These are phyloP conservation scores for Cebidichthys violaceus DNA, from an alignment of 2,113 vertebrate species.

Conservation along the genomic window DNA sequence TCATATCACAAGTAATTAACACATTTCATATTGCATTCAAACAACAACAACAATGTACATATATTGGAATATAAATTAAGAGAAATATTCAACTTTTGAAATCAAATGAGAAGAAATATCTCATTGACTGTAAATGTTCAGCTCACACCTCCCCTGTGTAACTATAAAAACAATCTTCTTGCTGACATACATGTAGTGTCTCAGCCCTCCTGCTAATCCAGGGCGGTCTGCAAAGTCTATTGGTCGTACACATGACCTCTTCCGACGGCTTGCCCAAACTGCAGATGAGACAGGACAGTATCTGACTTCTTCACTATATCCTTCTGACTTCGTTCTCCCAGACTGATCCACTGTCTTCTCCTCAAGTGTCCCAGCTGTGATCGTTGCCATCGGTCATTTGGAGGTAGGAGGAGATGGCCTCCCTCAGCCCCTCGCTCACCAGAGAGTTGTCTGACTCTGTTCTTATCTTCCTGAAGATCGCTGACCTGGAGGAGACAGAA, in stretches of 20 bases:
- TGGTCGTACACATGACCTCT: not conserved
- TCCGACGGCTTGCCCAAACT: not conserved
- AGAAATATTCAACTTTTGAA: conserved; percentile 16
- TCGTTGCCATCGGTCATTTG: conserved; percentile 76
- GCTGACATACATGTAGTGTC: conserved; percentile 61
- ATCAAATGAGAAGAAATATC: conserved; percentile 4
- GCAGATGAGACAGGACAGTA: conserved; percentile 6
- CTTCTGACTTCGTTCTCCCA: conserved; percentile 10
- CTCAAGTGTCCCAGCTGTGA: conserved; percentile 65
- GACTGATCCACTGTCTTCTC: not conserved
- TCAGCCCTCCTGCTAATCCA: conserved; percentile 5
- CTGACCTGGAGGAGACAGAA: conserved; percentile 74
- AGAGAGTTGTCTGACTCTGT: conserved; percentile 71
- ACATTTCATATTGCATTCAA: conserved; percentile 17
- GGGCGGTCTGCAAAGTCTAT: not conserved
- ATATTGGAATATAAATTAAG: conserved; percentile 28
- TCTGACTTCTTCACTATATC: not conserved
- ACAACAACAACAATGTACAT: not conserved
- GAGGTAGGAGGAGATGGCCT: conserved; percentile 90
- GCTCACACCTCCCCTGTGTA: not conserved
- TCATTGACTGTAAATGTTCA: not conserved
- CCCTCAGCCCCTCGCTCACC: conserved; percentile 88
- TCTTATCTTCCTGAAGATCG: conserved; percentile 75
- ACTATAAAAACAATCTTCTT: not conserved
- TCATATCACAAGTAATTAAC: conserved; percentile 11